Base-by-base conservation (phyloP, 2,888 invertebrate genomes). In the Drosophila formosana region DNA sequence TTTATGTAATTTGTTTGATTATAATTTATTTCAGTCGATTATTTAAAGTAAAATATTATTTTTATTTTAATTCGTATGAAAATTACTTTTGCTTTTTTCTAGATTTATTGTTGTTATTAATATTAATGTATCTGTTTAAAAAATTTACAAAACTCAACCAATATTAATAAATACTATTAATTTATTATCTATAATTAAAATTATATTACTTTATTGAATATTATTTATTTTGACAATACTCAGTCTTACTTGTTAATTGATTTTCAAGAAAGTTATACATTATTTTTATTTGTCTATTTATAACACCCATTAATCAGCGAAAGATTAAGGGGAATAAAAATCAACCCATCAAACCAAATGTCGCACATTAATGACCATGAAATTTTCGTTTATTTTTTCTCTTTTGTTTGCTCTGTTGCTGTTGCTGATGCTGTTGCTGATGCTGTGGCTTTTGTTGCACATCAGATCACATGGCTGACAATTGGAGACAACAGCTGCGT, bases 351-450 rank as follows among this genome's bases (percentile, higher is more conserved):
- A 41, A 65, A 67, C 34, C 58, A 65, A 78, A 88, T 71, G 66
- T 75, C 75, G 67, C 81, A 61, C 69, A 72, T 75, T 80, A 87
- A 83, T 83, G 71, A 57, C 64, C 43, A 71, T 67, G 49, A 68
- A 78, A 74, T 55, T 68, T 67, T 41, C 13, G 18, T 7, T 13
- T 55, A 23, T 71, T 66, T 13, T 60, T 37, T 32, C 13, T 41
- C 52, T 47, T 56, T 28, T 13, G 23, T 30, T 43, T 60, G 39
- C 13, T 32, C 55, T 55, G 28, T 7, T 28, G 7, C 25, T 37
- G 41, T 47, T 41, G 52, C 39, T 58, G 46, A 34, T 28, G 7
- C 25, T 37, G 41, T 47, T 41, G 52, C 39, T 58, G 46, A 34
- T 30, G 13, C 34, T 41, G 32, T 46, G 25, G 53, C 63, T 63